Evolutionary conservation across 2,888 invertebrate species (phyloP), one percentile per base, ranked within the genome.

Genomic region (Gymnoscelis rufifasciata): DNA sequence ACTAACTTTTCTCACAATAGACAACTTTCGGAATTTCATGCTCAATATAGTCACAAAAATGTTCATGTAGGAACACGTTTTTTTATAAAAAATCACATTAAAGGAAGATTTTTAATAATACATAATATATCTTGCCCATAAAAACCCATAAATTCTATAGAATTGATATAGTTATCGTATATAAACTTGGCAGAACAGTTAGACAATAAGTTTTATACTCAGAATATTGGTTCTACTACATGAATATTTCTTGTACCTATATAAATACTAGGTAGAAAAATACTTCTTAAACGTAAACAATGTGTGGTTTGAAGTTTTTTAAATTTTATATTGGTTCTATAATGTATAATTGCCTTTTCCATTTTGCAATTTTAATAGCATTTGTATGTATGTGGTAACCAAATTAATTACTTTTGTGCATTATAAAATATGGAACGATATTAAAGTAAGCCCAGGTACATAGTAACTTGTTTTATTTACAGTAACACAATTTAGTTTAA

Each of bases 351-450:
- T 62, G 44, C 62, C 60, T 64, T 64, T 68, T 69, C 68, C 64
- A 69, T 64, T 72, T 68, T 65, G 62, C 67, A 72, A 66, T 33
- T 71, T 66, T 61, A 40, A 43, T 75, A 78, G 80, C 80, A 78
- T 84, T 81, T 80, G 76, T 75, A 74, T 59, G 66, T 72, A 70
- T 75, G 77, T 76, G 76, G 75, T 78, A 81, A 81, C 82, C 77
- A 78, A 77, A 76, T 75, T 73, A 72, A 76, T 75, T 73, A 73
- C 74, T 82, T 79, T 77, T 78, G 77, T 73, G 76, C 76, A 74
- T 75, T 74, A 69, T 71, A 64, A 67, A 74, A 74, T 76, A 78
- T 76, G 70, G 65, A 74, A 74, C 54, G 68, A 74, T 73, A 81
- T 78, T 77, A 78, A 73, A 76, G 74, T 78, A 80, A 76, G 71